phyloP scores from a whole-genome alignment of 2,113 vertebrate species.

The Geococcyx californianus region DNA sequence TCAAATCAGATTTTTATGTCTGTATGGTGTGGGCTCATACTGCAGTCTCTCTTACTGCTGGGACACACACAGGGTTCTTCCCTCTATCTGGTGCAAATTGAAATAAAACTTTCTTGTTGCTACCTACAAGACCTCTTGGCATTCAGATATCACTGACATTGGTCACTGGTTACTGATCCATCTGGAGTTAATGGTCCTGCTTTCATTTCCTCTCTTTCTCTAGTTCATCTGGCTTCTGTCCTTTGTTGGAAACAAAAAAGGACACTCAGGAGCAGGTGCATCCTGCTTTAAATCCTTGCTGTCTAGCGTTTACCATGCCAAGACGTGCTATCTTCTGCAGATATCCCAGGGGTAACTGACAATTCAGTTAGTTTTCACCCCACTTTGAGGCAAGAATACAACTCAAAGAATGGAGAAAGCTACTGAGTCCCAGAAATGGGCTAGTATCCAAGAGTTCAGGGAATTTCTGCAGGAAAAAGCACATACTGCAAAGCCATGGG shows the following conservation, averaged over 20 bases:
- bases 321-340: not conserved
- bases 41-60: not conserved
- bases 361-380: not conserved
- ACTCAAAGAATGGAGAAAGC: not conserved
- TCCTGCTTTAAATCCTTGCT: not conserved
- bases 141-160: not conserved
- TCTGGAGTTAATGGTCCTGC: accelerated
- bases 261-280: not conserved
- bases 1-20: not conserved
- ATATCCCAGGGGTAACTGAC: not conserved
- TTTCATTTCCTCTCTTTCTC: not conserved
- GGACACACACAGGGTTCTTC: not conserved
- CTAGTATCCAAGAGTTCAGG: not conserved
- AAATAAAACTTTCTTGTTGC: not conserved
- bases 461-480: not conserved
- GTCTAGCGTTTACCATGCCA: not conserved
- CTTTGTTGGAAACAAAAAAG: not conserved
- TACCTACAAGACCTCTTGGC: not conserved
- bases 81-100: not conserved
- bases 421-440: not conserved
- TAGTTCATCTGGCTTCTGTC: not conserved
- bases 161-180: not conserved
- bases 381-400: not conserved
- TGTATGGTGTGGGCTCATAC: not conserved
- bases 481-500: not conserved